Percentiles rank a stretch among this genome's conserved stretches.
phyloP scores from a whole-genome alignment of 2,797 vertebrate genomes.

The Halcyon chelicuti region DNA sequence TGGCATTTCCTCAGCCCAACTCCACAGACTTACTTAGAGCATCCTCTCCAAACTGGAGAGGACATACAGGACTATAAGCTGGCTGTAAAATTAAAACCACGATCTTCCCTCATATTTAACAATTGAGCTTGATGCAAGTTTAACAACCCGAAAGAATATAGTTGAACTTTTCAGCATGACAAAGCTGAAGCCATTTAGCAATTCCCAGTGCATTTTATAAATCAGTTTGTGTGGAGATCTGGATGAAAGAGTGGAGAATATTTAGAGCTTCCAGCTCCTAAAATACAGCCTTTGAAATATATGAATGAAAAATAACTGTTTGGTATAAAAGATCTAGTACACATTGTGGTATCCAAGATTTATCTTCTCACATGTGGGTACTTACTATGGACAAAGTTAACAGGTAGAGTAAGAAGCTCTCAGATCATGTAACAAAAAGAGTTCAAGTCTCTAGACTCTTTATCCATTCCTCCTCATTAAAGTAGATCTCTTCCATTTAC shows the following conservation, averaged over 20 bases:
- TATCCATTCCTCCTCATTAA: background rate
- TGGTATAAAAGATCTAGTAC: background rate
- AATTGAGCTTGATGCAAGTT: background rate
- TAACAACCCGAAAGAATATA: background rate
- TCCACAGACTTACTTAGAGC: background rate
- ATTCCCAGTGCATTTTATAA: background rate
- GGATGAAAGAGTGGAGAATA: background rate
- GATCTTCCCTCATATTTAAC: background rate
- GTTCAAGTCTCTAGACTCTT: background rate
- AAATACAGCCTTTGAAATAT: background rate
- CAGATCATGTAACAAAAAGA: background rate
- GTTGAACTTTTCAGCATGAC: background rate
- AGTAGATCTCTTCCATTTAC: background rate
- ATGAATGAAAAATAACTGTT: background rate
- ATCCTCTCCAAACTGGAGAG: background rate
- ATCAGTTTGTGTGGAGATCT: background rate
- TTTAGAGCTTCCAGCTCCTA: background rate
- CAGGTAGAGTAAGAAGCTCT: background rate
- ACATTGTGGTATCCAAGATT: background rate
- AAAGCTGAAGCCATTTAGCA: background rate
- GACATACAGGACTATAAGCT: background rate
- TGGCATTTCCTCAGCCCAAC: background rate
- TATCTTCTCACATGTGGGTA: background rate
- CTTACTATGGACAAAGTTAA: background rate
- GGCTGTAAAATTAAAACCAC: background rate